Percentiles rank a stretch among this genome's conserved stretches.
Conservation (phyloP, 2,888 invertebrate species). For the Ormyrus pomaceus region DNA sequence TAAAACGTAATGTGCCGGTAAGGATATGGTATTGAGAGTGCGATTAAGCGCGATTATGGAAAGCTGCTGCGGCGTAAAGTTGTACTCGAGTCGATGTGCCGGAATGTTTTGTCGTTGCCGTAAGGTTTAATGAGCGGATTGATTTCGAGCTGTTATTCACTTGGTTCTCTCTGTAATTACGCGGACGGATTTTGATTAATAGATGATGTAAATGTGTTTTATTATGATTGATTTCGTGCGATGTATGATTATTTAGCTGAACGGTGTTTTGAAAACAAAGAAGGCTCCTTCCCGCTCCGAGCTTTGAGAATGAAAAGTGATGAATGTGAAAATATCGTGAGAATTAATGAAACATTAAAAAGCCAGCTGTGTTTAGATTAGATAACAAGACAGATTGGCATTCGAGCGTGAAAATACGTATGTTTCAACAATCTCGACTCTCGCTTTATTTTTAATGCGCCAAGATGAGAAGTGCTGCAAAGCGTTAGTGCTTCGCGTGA, state of each 20-base stretch:
- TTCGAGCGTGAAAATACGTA: constrained; percentile 34
- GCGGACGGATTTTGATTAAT: too few relatives aligned
- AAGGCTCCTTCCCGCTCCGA: too few relatives aligned
- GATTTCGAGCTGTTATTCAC: not conserved
- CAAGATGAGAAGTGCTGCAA: constrained; percentile 1
- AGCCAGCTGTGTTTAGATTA: constrained; percentile 16
- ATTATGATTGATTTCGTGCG: too few relatives aligned
- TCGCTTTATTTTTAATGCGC: not conserved
- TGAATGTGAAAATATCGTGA: not conserved
- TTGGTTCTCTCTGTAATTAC: not conserved
- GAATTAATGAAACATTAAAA: constrained; percentile 18
- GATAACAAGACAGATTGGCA: constrained; percentile 19
- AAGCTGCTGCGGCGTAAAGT: not conserved
- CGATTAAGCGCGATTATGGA: constrained; percentile 15
- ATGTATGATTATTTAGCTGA: too few relatives aligned
- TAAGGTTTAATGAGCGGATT: not conserved
- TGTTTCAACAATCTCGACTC: constrained; percentile 16
- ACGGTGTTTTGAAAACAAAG: too few relatives aligned
- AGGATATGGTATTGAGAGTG: constrained; percentile 21
- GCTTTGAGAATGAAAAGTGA: not conserved
- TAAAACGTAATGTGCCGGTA: constrained; percentile 29
- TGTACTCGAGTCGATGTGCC: not conserved
- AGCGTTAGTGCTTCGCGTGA: constrained; percentile 44
- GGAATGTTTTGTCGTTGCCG: too few relatives aligned
- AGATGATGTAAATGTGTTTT: too few relatives aligned